Conservation (phyloP, 2,797 vertebrate species). For the Labeo calbasu region DNA sequence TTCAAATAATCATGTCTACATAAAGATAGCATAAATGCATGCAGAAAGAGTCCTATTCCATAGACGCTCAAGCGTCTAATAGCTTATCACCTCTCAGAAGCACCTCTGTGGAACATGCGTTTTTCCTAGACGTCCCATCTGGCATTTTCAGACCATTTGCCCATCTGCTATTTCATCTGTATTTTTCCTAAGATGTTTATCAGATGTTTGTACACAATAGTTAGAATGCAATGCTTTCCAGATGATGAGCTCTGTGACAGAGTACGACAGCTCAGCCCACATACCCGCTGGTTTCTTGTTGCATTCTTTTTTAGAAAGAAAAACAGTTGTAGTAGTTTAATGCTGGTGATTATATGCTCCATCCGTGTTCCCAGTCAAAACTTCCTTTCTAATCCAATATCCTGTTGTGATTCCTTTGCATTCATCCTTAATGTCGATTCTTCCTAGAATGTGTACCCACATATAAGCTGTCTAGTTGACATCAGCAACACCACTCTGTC, state of each 20-base stretch:
- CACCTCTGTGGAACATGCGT: background rate
- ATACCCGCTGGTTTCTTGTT: constrained; percentile 64
- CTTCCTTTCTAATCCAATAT: constrained; percentile 61
- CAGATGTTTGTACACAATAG: constrained; percentile 41
- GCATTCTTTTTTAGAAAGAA: background rate
- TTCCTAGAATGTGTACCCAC: too few species aligned
- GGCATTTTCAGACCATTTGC: background rate
- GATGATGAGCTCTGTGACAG: constrained; percentile 18
- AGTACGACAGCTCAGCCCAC: constrained; percentile 31
- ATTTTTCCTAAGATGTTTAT: constrained; percentile 30
- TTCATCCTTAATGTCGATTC: constrained; percentile 49
- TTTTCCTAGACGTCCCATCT: background rate
- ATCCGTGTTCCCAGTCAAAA: background rate
- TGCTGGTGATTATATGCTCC: background rate
- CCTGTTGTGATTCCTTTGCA: constrained; percentile 72
- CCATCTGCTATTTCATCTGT: constrained; percentile 18
- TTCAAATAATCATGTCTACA: background rate
- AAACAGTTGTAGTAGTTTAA: background rate
- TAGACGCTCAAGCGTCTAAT: background rate
- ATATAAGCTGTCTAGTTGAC: constrained; percentile 53
- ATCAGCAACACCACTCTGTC: background rate
- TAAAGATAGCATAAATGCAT: background rate
- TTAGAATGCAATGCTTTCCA: constrained; percentile 25
- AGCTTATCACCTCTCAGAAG: background rate
- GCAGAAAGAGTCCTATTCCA: background rate